Evolutionary conservation across 2,888 invertebrate species (phyloP), one percentile per base, ranked within the genome.

Genomic region (Volucella bombylans): DNA sequence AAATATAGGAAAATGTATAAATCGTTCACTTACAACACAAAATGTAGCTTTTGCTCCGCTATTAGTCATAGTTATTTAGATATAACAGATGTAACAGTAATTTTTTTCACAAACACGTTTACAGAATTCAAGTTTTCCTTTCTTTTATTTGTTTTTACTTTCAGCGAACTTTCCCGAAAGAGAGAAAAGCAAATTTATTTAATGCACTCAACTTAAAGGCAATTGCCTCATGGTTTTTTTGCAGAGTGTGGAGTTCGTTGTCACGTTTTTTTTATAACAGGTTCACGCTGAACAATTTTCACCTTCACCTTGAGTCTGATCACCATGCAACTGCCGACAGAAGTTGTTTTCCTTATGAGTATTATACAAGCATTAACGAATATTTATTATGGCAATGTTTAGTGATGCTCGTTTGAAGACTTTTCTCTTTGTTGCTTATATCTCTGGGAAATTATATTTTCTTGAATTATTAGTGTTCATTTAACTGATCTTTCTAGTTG

Each of bases 251-350:
- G 43, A 76, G 76, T 59, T 76, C 76, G 67, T 23, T 67, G 67
- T 41, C 76, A 59, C 67, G n/a, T n/a, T 14, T 50, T 39, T 2
- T 4, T 38, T 31, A 49, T 54, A n/a, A n/a, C 31, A 18, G 55
- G 49, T 65, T 31, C 47, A 50, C 41, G 52, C 43, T 18, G 49
- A 38, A 31, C 50, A 67, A 76, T 67, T 59, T 67, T 76, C 54
- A 54, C 67, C 67, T 68, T 68, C 76, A 76, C 76, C 76, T 76
- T 67, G 67, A 67, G 41, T 55, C n/a, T 47, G 49, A 15, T 31
- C 41, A 31, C 39, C 52, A 43, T 38, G 45, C 12, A 10, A 50
- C 62, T 15, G 12, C 38, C 10, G 14, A 18, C 18, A 8, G 39
- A 9, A 49, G 14, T 23, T 10, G 11, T 43, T 72, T 59, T 41